Conservation (phyloP, 2,797 vertebrate genomes). For the Echeneis naucrates region DNA sequence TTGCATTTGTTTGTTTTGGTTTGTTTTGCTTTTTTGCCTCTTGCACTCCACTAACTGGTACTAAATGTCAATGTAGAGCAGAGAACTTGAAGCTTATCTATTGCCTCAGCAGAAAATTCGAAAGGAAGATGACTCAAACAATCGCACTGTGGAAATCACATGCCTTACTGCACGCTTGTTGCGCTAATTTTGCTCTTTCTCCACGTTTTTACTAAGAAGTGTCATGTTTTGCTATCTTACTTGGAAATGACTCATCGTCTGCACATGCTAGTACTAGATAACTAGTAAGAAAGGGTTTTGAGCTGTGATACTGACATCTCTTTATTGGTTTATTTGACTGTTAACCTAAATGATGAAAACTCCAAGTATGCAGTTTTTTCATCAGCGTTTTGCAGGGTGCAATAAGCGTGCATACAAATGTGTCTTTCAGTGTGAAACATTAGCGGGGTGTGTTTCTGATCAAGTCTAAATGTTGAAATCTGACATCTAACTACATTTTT, state of each 20-base stretch:
- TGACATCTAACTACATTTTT: neutral
- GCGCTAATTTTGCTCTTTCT: neutral
- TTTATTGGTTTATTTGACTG: neutral
- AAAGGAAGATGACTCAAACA: constrained; percentile 23
- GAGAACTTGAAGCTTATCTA: constrained; percentile 14
- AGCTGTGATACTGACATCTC: neutral
- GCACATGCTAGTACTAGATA: constrained; percentile 12
- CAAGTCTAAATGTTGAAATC: neutral
- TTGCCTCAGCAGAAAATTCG: constrained; percentile 22
- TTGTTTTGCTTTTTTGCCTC: neutral
- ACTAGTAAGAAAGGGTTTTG: constrained; percentile 1
- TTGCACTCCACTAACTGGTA: constrained; percentile 9
- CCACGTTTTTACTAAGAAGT: constrained; percentile 6
- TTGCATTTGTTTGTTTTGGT: too few species aligned
- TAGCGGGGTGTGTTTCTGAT: neutral
- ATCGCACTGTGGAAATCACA: constrained; percentile 13
- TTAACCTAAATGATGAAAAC: neutral
- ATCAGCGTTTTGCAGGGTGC: neutral
- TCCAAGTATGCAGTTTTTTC: too few species aligned
- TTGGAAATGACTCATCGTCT: constrained; percentile 33
- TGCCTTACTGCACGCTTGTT: neutral
- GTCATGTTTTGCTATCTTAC: constrained; percentile 4
- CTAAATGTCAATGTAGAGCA: constrained; percentile 28
- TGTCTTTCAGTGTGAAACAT: neutral
- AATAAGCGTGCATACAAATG: neutral